These are phyloP conservation scores for Temnothorax nylanderi DNA, from an alignment of 1,140 invertebrate genomes.

Conservation along the genomic window DNA sequence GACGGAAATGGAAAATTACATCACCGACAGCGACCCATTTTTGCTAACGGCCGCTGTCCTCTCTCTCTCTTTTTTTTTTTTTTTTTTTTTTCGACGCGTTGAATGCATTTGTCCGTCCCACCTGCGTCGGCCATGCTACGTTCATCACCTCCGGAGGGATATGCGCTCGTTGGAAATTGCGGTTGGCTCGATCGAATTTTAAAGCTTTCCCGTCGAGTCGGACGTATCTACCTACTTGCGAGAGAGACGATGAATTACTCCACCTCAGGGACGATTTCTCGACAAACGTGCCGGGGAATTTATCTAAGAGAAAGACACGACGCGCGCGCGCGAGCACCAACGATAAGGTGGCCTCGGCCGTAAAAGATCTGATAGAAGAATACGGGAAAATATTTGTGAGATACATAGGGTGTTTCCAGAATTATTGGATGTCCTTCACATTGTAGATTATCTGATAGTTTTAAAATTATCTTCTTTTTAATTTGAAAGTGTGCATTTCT, in stretches of 20 bases:
- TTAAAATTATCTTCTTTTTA: background rate
- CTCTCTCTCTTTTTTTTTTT: background rate
- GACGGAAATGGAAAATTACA: constrained; percentile 9
- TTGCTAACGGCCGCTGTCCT: background rate
- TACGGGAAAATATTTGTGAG: background rate
- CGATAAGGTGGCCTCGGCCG: constrained; percentile 10
- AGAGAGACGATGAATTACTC: constrained; percentile 39
- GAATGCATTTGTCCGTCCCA: constrained; percentile 10
- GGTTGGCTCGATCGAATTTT: constrained; percentile 57
- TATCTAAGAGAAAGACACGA: constrained; percentile 33
- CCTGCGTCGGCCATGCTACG: background rate
- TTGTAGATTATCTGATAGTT: background rate
- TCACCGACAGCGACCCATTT: constrained; percentile 25
- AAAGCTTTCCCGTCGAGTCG: constrained; percentile 37
- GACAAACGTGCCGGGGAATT: constrained; percentile 27
- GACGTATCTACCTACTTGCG: background rate
- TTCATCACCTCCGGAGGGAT: background rate
- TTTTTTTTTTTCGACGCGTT: background rate
- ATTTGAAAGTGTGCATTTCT: background rate
- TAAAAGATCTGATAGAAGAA: constrained; percentile 13
- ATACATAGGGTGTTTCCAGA: background rate
- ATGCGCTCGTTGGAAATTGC: constrained; percentile 38
- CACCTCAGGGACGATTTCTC: constrained; percentile 43
- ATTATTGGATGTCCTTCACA: background rate
- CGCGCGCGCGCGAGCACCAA: background rate